Evolutionary conservation across 1,140 invertebrate species (phyloP).

Genomic region (Centruroides vittatus): DNA sequence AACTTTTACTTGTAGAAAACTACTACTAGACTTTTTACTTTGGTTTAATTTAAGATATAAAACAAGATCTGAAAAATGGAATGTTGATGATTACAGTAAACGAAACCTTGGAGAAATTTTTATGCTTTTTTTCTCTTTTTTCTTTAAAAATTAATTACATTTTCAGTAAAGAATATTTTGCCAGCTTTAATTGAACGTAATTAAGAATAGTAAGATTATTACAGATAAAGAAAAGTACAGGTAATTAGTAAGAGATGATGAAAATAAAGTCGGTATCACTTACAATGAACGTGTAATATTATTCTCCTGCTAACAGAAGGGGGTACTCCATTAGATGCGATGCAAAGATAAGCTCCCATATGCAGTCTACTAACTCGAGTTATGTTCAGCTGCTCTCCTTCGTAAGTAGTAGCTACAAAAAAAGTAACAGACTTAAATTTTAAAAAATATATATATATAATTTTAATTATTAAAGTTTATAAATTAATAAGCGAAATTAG

Average conservation of each 20-base stretch:
- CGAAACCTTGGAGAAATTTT: too few species aligned
- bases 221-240: too few species aligned
- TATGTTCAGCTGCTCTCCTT: slow-evolving; percentile 63
- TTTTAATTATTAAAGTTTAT: background rate
- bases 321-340: slow-evolving; percentile 43
- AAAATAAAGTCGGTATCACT: slow-evolving; percentile 29
- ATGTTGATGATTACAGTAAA: too few species aligned
- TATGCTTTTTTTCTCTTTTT: too few species aligned
- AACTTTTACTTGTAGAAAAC: background rate
- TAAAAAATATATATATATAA: background rate
- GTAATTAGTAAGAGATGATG: too few species aligned
- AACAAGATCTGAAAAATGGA: too few species aligned
- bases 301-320: slow-evolving; percentile 68
- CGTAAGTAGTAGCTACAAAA: background rate
- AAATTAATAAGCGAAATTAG: background rate
- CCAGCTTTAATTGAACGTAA: too few species aligned
- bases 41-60: background rate
- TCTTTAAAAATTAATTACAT: too few species aligned
- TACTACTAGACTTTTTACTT: background rate
- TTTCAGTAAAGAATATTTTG: too few species aligned
- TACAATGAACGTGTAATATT: slow-evolving; percentile 84
- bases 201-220: too few species aligned
- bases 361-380: slow-evolving; percentile 65
- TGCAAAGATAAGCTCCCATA: slow-evolving; percentile 57
- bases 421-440: background rate